These are phyloP conservation scores for Pristiophorus japonicus DNA, from an alignment of 2,113 vertebrate genomes.

Conservation along the genomic window DNA sequence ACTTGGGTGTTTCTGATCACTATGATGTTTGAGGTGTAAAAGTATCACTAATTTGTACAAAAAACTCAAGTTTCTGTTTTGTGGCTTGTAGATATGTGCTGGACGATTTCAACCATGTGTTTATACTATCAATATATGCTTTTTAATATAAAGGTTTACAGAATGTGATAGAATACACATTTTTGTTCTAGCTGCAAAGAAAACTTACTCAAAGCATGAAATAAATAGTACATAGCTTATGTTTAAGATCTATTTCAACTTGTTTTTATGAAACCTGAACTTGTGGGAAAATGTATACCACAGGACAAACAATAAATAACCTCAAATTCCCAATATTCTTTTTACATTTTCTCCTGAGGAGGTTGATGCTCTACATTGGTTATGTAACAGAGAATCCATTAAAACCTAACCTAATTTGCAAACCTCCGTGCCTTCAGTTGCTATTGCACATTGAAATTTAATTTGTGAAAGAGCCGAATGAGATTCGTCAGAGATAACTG, in stretches of 20 bases:
- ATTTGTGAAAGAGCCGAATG: conserved; percentile 44
- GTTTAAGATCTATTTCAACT: background rate
- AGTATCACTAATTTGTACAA: background rate
- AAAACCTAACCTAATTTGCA: conserved; percentile 39
- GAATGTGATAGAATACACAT: background rate
- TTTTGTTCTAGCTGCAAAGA: background rate
- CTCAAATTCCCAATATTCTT: background rate
- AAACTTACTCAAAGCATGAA: background rate
- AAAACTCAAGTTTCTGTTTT: background rate
- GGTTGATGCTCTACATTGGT: background rate
- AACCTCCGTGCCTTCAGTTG: background rate
- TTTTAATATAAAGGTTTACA: too few relatives aligned
- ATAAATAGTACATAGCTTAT: background rate
- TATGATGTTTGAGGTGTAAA: background rate
- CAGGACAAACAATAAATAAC: conserved; percentile 39
- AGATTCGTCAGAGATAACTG: conserved; percentile 44
- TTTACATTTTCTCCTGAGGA: rapidly evolving
- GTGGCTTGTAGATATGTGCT: background rate
- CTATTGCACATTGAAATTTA: conserved; percentile 39
- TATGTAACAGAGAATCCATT: conserved; percentile 38
- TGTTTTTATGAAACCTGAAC: background rate
- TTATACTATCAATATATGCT: too few relatives aligned
- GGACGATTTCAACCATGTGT: background rate
- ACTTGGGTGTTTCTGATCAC: background rate
- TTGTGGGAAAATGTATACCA: background rate